Conservation (phyloP, 2,888 invertebrate genomes). For the Didymodactylos carnosus region DNA sequence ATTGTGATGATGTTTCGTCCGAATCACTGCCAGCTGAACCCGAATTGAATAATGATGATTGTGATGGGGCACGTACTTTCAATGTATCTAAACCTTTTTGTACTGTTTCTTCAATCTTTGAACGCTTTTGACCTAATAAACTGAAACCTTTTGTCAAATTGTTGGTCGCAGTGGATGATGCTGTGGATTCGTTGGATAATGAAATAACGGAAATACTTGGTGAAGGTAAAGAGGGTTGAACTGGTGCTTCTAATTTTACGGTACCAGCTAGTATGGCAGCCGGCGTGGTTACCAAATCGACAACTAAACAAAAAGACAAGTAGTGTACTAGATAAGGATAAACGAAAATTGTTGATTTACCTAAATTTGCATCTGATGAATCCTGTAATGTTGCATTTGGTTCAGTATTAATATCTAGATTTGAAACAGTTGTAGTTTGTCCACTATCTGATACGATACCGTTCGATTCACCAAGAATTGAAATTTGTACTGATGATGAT, state of each 20-base stretch:
- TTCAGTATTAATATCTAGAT: not conserved
- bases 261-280: not conserved
- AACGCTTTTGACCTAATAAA: not conserved
- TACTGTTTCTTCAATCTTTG: not conserved
- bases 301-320: no score
- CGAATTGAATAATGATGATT: not conserved
- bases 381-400: not conserved
- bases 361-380: not conserved
- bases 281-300: not conserved
- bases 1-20: not conserved
- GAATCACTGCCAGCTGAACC: not conserved
- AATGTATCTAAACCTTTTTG: not conserved
- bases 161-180: no score
- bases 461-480: no score
- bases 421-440: not conserved
- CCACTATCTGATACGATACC: no score
- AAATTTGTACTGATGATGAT: no score
- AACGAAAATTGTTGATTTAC: no score
- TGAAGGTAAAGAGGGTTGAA: no score
- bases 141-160: not conserved
- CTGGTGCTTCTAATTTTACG: not conserved
- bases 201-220: not conserved
- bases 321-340: no score
- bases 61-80: not conserved
- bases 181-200: not conserved